These are phyloP conservation scores for Lysiphlebus fabarum DNA, from an alignment of 1,140 invertebrate species.

Conservation along the genomic window DNA sequence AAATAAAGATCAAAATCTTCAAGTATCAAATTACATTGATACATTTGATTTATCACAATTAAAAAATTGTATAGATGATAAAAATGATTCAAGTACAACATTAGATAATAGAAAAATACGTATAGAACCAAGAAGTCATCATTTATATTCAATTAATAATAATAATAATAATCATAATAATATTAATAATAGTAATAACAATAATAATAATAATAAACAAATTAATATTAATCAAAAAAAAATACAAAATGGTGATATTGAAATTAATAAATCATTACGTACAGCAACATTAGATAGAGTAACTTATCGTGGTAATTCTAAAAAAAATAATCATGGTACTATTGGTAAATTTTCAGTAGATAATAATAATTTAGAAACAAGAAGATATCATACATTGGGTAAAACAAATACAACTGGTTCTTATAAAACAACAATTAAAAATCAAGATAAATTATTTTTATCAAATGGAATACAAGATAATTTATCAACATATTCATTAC, in stretches of 20 bases:
- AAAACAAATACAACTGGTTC: constrained; percentile 23
- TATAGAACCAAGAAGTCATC: constrained; percentile 45
- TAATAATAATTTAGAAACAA: constrained; percentile 32
- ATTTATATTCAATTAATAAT: constrained; percentile 33
- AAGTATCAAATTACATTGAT: constrained; percentile 38
- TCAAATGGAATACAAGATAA: constrained; percentile 11
- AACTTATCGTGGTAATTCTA: constrained; percentile 43
- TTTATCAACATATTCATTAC: constrained; percentile 30
- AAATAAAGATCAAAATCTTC: constrained; percentile 37
- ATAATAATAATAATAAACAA: too few relatives aligned
- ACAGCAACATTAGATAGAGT: constrained; percentile 46
- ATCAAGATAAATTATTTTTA: background rate
- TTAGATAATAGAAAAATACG: constrained; percentile 41
- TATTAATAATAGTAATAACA: too few relatives aligned
- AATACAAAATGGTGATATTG: constrained; percentile 31
- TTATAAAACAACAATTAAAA: background rate
- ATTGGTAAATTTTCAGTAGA: too few relatives aligned
- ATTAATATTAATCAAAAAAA: constrained; percentile 24
- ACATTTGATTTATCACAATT: constrained; percentile 40
- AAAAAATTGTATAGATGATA: constrained; percentile 36
- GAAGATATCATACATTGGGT: constrained; percentile 36
- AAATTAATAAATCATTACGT: constrained; percentile 31
- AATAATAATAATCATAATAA: too few relatives aligned
- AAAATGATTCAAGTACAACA: constrained; percentile 30
- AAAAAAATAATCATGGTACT: constrained; percentile 32